Base-by-base conservation (phyloP, 2,888 invertebrate genomes). In the Ariolimax columbianus region DNA sequence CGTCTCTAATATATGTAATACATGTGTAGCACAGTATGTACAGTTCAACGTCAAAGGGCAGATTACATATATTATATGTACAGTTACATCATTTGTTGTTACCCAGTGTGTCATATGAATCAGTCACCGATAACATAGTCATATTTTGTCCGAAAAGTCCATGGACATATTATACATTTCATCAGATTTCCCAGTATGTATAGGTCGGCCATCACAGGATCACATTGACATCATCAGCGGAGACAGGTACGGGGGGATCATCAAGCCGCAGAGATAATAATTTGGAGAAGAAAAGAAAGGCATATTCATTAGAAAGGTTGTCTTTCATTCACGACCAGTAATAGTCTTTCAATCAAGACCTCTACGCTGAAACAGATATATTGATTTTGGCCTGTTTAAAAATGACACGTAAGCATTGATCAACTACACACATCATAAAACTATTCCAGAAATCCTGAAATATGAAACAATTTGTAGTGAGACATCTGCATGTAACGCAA, bases 211-310 rank as follows among this genome's bases (percentile, higher is more conserved):
- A 77, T 85, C 78, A 63, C 51, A 82, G 75, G 75, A 82, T 82
- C 86, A 83, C 55, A 80, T 38, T 75, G 47, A 68, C 83, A 83
- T 73, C 83, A 47, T 30, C 43, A 72, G 30, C 55, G n/a, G n/a
- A 77, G 90, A 38, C 77, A 89, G 77, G 89, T 89, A 33, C 77
- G 30, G 66, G 73, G n/a, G 23, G 9, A 68, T 36, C 83, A 66
- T 47, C 83, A 83, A 47, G 83, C 77, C 75, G 63, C 75, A 63
- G 75, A 75, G 1, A 82, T 82, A 75, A 51, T 75, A 55, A 77
- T 43, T 82, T 75, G 77, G 77, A 68, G 68, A 83, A 77, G 68
- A 77, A 83, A 83, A 77, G 77, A 77, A 77, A 77, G 36, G 23
- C 36, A 77, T 63, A 83, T 36, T 23, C 73, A 75, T 73, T 82